Evolutionary conservation across 2,888 invertebrate species (phyloP), one percentile per base, ranked within the genome.

Genomic region (Salpingus planirostris): DNA sequence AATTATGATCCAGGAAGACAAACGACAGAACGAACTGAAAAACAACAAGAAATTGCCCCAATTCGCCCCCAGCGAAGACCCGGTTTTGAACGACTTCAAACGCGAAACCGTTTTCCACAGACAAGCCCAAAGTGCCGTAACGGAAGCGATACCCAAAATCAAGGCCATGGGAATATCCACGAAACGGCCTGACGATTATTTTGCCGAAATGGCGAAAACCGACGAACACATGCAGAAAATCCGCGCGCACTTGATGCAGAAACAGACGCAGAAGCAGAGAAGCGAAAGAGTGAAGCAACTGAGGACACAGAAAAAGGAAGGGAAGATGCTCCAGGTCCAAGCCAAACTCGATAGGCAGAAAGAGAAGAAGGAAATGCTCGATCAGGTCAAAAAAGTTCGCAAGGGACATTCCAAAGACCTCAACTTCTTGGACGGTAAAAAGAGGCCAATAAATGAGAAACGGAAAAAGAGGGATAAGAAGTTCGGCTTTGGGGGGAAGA

Each of bases 191-290:
- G 87, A 89, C 33, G 97, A 97, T 64, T 98, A 93, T 63, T 97
- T 95, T 66, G 98, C 97, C 0, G 91, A 98, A 71, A 98, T 98
- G 98, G 92, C 91, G 0, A 98, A 98, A 64, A 74, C 88, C 8
- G 98, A 98, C 66, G 78, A 77, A 15, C 98, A 98, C 54, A 98
- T 98, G 98, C 91, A 93, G 54, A 95, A 92, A 66, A 81, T 93
- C 0, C 74, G 91, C 27, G 74, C 83, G 55, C 83, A 81, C 54
- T 62, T 95, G 14, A 71, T 89, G 68, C 77, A 85, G 13, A 88
- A 89, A 57, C 87, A 96, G 55, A 76, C 80, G 8, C 79, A 82
- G 8, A 82, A 88, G 46, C 87, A 92, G 31, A 76, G 86, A 44
- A 83, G 86, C 0, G 96, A 97, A 59, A 86, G 91, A 57, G 85